Percentiles rank a stretch among this genome's conserved stretches.
Evolutionary conservation across 2,113 vertebrate genomes (phyloP).

Genomic region (Corythaeola cristata): DNA sequence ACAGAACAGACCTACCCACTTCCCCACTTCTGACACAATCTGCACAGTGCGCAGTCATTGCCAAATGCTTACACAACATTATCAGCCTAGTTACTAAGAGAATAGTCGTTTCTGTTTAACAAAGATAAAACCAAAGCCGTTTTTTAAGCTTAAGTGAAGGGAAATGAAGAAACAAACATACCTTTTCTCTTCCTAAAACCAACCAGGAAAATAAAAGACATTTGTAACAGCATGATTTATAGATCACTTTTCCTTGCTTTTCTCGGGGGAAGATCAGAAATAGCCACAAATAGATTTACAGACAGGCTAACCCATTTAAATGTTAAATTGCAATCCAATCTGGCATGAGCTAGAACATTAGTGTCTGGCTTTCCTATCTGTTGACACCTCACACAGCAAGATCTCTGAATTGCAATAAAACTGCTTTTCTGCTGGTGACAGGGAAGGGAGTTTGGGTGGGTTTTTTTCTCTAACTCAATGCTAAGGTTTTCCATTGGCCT

Average conservation of each 20-base stretch:
- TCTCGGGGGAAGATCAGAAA: background rate
- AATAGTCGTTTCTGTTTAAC: slow-evolving; percentile 42
- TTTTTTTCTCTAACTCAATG: accelerated
- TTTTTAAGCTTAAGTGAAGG: background rate
- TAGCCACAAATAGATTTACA: background rate
- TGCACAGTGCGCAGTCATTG: background rate
- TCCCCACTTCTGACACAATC: background rate
- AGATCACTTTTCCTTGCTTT: background rate
- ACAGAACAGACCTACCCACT: background rate
- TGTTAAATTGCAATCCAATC: slow-evolving; percentile 20
- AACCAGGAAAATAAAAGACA: background rate
- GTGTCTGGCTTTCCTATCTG: background rate
- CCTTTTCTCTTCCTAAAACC: background rate
- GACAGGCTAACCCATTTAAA: slow-evolving; percentile 6
- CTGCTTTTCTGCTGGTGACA: background rate
- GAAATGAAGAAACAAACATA: background rate
- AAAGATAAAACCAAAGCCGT: slow-evolving; percentile 28
- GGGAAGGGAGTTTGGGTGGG: background rate
- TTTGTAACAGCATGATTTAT: background rate
- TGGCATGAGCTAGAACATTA: background rate
- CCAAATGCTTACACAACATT: background rate
- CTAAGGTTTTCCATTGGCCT: background rate
- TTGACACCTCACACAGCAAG: background rate
- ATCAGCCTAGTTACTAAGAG: background rate
- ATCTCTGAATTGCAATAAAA: background rate